These are phyloP conservation scores for Caenorhabditis sulstoni DNA, from an alignment of 2,888 invertebrate species.

Conservation along the genomic window DNA sequence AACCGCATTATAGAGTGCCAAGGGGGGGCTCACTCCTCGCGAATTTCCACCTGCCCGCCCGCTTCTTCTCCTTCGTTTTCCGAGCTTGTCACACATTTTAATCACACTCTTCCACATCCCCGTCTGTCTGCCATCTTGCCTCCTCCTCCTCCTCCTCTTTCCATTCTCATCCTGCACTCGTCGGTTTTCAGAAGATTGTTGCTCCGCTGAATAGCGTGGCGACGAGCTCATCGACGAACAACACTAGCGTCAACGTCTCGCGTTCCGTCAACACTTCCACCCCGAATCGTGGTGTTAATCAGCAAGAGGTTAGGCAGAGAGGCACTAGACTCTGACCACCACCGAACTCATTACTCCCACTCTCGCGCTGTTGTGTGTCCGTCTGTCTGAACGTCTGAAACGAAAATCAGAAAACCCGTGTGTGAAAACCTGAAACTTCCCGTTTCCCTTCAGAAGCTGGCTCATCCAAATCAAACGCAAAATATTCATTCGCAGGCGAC, in stretches of 20 bases:
- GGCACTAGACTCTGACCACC: too few species aligned
- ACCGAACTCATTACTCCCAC: neutral
- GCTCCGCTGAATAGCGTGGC: constrained; percentile 19
- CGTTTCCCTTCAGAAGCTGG: constrained; percentile 36
- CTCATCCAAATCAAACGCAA: constrained; percentile 4
- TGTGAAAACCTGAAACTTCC: neutral
- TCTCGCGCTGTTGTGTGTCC: neutral
- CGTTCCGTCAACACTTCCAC: neutral
- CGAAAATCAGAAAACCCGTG: too few species aligned
- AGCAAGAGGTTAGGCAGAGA: constrained; percentile 8
- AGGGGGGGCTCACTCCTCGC: neutral
- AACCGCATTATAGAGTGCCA: constrained; percentile 9
- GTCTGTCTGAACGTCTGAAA: too few species aligned
- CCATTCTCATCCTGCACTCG: neutral
- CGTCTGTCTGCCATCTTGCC: neutral
- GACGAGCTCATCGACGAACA: constrained; percentile 5
- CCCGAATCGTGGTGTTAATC: constrained; percentile 10
- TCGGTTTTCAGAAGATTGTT: constrained; percentile 23
- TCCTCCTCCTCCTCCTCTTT: neutral
- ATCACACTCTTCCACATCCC: too few species aligned
- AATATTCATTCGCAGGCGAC: constrained; percentile 35
- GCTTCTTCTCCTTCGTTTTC: neutral
- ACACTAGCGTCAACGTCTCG: neutral
- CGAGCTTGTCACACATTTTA: neutral
- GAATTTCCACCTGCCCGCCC: constrained; percentile 9